Conservation (phyloP, 2,113 vertebrate species). For the Myxocyprinus asiaticus region DNA sequence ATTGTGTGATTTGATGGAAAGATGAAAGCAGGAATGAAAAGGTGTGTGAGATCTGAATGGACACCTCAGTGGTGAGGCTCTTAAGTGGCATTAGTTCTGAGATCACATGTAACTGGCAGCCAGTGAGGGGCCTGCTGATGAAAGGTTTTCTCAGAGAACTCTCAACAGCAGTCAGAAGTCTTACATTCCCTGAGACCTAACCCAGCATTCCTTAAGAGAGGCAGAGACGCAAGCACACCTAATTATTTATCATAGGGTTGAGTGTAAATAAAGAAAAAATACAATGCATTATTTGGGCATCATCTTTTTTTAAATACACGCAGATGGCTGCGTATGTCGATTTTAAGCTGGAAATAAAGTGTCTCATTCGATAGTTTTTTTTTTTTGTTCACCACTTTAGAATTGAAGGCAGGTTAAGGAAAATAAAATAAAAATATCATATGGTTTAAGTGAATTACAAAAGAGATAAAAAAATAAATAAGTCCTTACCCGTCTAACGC, state of each 20-base stretch:
- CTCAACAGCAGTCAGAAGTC: conserved; percentile 15
- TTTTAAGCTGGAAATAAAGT: too few relatives aligned
- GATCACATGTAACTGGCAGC: conserved; percentile 34
- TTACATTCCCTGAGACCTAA: conserved; percentile 29
- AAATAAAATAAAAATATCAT: too few relatives aligned
- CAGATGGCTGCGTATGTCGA: too few relatives aligned
- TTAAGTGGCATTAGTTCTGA: conserved; percentile 32
- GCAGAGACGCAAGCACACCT: conserved; percentile 8
- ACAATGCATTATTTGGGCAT: conserved; percentile 3
- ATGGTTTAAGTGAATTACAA: too few relatives aligned
- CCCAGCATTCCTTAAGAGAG: conserved; percentile 19
- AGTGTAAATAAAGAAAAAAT: conserved; percentile 16
- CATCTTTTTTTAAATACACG: neutral
- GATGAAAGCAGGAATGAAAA: conserved; percentile 37
- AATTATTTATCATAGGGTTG: conserved; percentile 36
- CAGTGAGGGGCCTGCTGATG: conserved; percentile 39
- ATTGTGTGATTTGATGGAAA: conserved; percentile 37
- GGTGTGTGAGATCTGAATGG: conserved; percentile 29
- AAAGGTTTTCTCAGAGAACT: conserved; percentile 13
- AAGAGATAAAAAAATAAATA: neutral
- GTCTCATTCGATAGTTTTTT: too few relatives aligned
- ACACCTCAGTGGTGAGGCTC: conserved; percentile 28
- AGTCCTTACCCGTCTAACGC: conserved; percentile 80
- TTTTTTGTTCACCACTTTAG: too few relatives aligned
- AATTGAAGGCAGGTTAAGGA: too few relatives aligned